Evolutionary conservation across 37 sponge, comb jelly and placozoan genomes (phyloP).

Genomic region (Theonella swinhoei): DNA sequence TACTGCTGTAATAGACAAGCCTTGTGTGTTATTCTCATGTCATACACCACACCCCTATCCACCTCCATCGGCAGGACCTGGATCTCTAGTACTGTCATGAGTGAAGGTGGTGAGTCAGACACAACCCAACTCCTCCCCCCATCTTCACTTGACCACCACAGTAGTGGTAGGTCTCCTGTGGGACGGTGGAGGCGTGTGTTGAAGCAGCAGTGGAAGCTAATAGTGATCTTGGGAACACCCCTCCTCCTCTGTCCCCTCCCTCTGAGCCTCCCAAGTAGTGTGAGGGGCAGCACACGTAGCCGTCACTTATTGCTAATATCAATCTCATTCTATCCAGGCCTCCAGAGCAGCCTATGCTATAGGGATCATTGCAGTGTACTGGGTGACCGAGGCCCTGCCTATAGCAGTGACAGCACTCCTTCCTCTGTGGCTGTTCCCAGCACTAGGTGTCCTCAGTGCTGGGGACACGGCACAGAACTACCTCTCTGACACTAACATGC

Average conservation of each 20-base stretch:
- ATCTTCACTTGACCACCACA: too few species aligned
- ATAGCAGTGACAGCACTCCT: slow-evolving; percentile 89
- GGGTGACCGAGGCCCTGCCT: slow-evolving; percentile 88
- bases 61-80: too few species aligned
- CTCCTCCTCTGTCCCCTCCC: slow-evolving; percentile 50
- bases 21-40: too few species aligned
- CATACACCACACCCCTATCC: too few species aligned
- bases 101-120: too few species aligned
- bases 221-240: slow-evolving; percentile 61
- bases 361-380: slow-evolving; percentile 81
- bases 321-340: too few species aligned
- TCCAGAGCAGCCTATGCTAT: slow-evolving; percentile 80
- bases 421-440: slow-evolving; percentile 89
- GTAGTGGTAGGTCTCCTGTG: too few species aligned
- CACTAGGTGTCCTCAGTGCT: slow-evolving; percentile 77
- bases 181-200: too few species aligned
- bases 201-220: slow-evolving; percentile 70
- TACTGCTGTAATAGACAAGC: too few species aligned
- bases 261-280: not conserved
- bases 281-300: not conserved
- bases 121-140: too few species aligned
- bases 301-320: not conserved
- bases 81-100: too few species aligned
- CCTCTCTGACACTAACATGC: slow-evolving; percentile 85
- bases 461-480: slow-evolving; percentile 63